Base-by-base conservation (phyloP, 2,113 vertebrate genomes). In the Dipodomys merriami region DNA sequence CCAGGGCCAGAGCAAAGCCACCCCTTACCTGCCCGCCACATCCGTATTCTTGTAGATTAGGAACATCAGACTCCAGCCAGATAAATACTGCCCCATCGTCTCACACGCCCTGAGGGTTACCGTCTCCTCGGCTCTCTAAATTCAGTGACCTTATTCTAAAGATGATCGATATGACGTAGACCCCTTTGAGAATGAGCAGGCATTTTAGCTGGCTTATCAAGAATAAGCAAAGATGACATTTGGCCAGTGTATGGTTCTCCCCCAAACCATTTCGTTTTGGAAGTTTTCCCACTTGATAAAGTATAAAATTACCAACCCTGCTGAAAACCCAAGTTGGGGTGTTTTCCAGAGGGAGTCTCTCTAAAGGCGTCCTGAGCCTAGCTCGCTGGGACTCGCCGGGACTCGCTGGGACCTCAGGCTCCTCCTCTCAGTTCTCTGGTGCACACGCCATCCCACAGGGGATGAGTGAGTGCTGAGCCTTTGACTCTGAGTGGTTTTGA, bases 151-250 rank as follows among this genome's bases (percentile, higher is more conserved):
- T 97, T 97, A 96, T 91, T 96, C 94, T 96, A 96, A 97, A 94
- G 95, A 97, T 86, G 82, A 93, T 96, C 94, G 96, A 96, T 95
- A 95, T 78, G 73, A 71, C 91, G 83, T 64, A 91, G 95, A 96
- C 91, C 91, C 96, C 95, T 94, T 87, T 35, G 96, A 96, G 96
- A 90, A 96, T 97, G 95, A 91, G 90, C 93, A 96, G 94, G 94
- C 96, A 96, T 97, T 96, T 96, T 93, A 93, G 93, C 88, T 90
- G 94, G 94, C 96, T 96, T 95, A 97, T 96, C 91, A 95, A 95
- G 96, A 95, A 96, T 94, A 97, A 96, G 96, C 96, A 96, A 95
- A 95, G 96, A 93, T 96, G 96, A 96, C 95, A 97, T 97, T 97
- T 96, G 93, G 76, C 90, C 94, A 93, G 86, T 88, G 79, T 46